These are phyloP conservation scores for Therioaphis trifolii DNA, from an alignment of 2,888 invertebrate species.

Conservation along the genomic window DNA sequence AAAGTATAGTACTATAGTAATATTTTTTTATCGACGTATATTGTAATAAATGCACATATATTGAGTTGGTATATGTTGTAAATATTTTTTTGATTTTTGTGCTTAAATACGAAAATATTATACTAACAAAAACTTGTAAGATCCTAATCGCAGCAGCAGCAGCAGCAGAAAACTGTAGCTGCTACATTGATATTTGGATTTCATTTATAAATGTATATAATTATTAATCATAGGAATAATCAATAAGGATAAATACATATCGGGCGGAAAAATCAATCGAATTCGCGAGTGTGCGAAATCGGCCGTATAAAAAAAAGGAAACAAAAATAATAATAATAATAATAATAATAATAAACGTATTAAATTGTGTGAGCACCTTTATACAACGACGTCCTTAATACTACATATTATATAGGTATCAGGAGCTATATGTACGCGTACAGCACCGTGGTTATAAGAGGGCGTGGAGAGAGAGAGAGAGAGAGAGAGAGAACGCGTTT, in stretches of 20 bases:
- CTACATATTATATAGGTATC: too few species aligned
- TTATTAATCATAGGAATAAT: too few species aligned
- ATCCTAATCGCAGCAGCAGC: too few species aligned
- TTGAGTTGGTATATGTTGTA: background rate
- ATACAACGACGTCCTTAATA: background rate
- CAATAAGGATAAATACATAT: constrained; percentile 9
- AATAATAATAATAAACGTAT: constrained; percentile 15
- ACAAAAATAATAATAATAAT: constrained; percentile 42
- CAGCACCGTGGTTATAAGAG: too few species aligned
- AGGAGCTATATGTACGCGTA: too few species aligned
- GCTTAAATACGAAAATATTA: constrained; percentile 42
- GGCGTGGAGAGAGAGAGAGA: background rate
- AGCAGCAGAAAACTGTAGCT: background rate
- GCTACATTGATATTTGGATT: too few species aligned
- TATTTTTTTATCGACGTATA: background rate
- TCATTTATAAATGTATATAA: too few species aligned
- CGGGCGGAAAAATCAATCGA: background rate
- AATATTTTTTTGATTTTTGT: constrained; percentile 41
- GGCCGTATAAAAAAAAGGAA: constrained; percentile 46
- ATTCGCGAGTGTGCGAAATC: background rate
- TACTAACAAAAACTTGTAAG: constrained; percentile 14
- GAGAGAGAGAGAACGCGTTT: background rate
- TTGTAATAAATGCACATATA: background rate
- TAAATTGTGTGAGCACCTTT: constrained; percentile 53
- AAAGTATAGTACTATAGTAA: too few species aligned